Evolutionary conservation across 2,797 vertebrate species (phyloP), one percentile per base, ranked within the genome.

Genomic region (Rhinatrema bivittatum): DNA sequence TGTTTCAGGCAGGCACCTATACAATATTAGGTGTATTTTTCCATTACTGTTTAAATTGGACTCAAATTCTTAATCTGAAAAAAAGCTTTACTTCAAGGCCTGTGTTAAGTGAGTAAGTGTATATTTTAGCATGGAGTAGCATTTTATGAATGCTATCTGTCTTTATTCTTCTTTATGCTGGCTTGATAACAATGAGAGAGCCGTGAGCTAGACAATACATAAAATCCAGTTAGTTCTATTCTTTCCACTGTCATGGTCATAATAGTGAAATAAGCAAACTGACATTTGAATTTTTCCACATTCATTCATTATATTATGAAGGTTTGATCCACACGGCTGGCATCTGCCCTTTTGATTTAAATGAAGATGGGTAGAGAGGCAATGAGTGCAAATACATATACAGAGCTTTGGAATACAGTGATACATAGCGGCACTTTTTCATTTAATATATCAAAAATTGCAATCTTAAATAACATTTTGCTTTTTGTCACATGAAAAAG

Each of bases 201-300:
- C 55, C 15, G 8, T 60, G 32, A 56, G 32, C 15, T 20, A 10
- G 19, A 42, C 32, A 45, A 23, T 25, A 14, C 47, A 50, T n/a
- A 34, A 37, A 58, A 55, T 33, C 50, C 49, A n/a, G 20, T 49
- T 54, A 42, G 45, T 22, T 53, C 58, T 56, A 32, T 50, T 66
- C 48, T 65, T 60, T 50, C 33, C 61, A 25, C 17, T 57, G 29
- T 26, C 23, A 25, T 38, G 32, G 25, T 30, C 12, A 4, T 18
- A 45, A 33, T 9, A 36, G 45, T 54, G 54, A 62, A 68, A 63
- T 68, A 68, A 57, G 29, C 20, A 65, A 72, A 53, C n/a, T 62
- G 46, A 46, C 34, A 65, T 71, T 68, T 70, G 32, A 41, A 32
- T 69, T 62, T 70, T 25, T 54, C 48, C 32, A 42, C 26, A 45